Evolutionary conservation across 2,797 vertebrate species (phyloP), one percentile per base, ranked within the genome.

Genomic region (Podarcis siculus): DNA sequence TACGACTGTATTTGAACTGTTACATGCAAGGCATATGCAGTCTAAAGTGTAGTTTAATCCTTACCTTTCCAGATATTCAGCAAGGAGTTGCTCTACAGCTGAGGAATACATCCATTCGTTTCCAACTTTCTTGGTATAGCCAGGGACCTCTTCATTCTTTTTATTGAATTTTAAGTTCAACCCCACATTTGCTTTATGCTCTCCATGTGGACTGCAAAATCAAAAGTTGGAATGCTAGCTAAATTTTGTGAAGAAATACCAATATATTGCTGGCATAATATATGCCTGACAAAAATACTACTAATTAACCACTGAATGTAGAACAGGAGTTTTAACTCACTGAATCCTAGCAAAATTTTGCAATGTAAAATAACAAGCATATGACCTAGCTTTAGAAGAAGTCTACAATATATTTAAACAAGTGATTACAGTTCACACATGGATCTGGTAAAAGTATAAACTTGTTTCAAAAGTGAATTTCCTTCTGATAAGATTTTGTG

Each of bases 101-200:
- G 97, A 97, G 42, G 99, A 99, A 96, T 99, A 99, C 9, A 98
- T 98, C 99, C 99, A 99, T 93, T 99, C 99, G 58, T 97, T 99
- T 86, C 99, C 98, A 2, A 98, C 98, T 92, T 98, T 98, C 96
- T 99, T 99, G 39, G 99, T 99, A 93, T 99, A 99, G 9, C 99
- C 99, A 75, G 99, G 98, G 83, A 99, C 98, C 94, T 99, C 99
- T 95, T 99, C 99, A 79, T 99, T 99, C 96, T 99, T 99, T 96
- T 99, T 99, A 97, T 98, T 99, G 94, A 99, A 99, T 94, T 99
- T 99, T 76, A 99, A 97, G 95, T 99, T 99, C 87, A 99, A 97
- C 80, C 99, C 99, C 79, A 98, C 98, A 71, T 99, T 99, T 37
- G 97, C 96, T 96, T 97, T 98, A 93, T 99, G 99, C 93, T 99